Base-by-base conservation (phyloP, 1,140 invertebrate species). In the Elysia chlorotica region DNA sequence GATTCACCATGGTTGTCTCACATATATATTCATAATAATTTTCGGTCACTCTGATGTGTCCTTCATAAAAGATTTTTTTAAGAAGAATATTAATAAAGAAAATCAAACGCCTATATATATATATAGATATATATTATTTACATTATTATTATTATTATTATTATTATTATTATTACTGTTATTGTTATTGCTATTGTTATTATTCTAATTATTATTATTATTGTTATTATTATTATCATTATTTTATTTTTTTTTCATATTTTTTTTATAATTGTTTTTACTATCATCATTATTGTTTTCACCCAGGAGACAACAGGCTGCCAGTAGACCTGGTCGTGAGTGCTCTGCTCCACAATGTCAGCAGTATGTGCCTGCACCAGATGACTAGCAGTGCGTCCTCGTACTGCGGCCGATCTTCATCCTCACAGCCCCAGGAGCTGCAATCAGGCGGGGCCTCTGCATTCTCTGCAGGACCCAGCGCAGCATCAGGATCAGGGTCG, bases 311-410 rank as follows among this genome's bases (percentile, higher is more conserved):
- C 21, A 30, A 53, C 33, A 36, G 28, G 35, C 23, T 80, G n/a
- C 31, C 71, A 17, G 53, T 78, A 1, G 68, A 36, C 3, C 70
- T 70, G 23, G 82, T 86, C 21, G 77, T 84, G 23, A 61, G 75
- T 25, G 65, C 76, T 17, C 71, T 87, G 4, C 69, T 87, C 41
- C 83, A 83, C 56, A 83, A 87, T 73, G 82, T 86, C 0, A 81
- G 83, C 17, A 81, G 80, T 68, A 84, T 85, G 81, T 85, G 85
- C 71, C 71, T 85, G 3, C 86, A 87, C 59, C 80, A 86, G 65
- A 73, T 86, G n/a, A 81, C 79, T 68, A 76, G 71, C 69, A 71
- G 77, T 53, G 30, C 67, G 3, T 65, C 62, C 31, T 33, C 3
- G 65, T n/a, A n/a, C n/a, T n/a, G n/a, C n/a, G n/a, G n/a, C n/a